Conservation (phyloP, 2,888 invertebrate species). For the Coelogynopora nodosa region DNA sequence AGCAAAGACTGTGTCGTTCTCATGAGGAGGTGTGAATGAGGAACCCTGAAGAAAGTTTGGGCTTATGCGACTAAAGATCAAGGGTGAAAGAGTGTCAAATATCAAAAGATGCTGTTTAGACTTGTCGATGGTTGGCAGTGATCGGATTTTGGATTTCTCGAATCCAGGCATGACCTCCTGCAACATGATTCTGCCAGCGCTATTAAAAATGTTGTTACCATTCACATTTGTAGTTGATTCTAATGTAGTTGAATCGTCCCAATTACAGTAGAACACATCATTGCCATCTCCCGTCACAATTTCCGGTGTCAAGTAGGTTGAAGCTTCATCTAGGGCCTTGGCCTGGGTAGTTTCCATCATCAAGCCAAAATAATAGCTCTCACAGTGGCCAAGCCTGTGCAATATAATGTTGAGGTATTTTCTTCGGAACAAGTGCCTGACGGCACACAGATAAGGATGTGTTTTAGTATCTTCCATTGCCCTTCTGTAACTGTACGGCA, state of each 20-base stretch:
- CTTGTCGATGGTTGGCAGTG: constrained; percentile 36
- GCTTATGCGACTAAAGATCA: neutral
- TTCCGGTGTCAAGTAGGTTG: constrained; percentile 32
- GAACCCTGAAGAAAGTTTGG: neutral
- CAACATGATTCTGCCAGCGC: constrained; percentile 43
- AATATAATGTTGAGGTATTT: constrained; percentile 29
- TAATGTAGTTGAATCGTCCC: constrained; percentile 36
- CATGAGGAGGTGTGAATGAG: neutral
- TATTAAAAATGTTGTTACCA: constrained; percentile 41
- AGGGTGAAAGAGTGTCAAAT: neutral
- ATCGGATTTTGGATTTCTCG: neutral
- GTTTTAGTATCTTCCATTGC: constrained; percentile 42
- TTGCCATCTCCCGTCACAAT: constrained; percentile 41
- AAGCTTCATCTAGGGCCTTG: constrained; percentile 29
- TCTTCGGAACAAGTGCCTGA: constrained; percentile 32
- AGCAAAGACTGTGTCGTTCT: neutral
- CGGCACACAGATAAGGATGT: constrained; percentile 43
- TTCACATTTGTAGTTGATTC: constrained; percentile 44
- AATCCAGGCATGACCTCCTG: constrained; percentile 42
- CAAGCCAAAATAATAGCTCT: constrained; percentile 35
- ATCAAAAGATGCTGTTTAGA: constrained; percentile 29
- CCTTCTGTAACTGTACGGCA: constrained; percentile 16
- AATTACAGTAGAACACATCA: constrained; percentile 38
- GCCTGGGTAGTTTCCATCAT: constrained; percentile 44
- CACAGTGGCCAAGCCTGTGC: constrained; percentile 35